Conservation (phyloP, 2,888 invertebrate species). For the Synergus laeviventris region DNA sequence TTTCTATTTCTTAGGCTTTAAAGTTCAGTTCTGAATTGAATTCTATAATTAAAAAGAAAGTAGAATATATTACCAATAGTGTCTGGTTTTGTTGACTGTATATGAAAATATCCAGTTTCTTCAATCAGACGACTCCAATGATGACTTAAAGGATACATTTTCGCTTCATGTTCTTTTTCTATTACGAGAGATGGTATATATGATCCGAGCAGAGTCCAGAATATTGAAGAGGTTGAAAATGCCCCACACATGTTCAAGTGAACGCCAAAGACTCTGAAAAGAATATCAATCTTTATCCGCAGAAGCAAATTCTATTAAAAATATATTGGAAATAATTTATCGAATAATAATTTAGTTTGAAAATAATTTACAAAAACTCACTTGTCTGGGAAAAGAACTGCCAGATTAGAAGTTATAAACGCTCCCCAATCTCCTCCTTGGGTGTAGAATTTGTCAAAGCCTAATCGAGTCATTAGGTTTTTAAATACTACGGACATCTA, state of each 20-base stretch:
- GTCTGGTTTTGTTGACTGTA: conserved; percentile 93
- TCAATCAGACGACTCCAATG: conserved; percentile 67
- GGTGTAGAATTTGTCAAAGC: conserved; percentile 77
- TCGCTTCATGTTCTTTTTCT: conserved; percentile 77
- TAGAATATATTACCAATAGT: conserved; percentile 82
- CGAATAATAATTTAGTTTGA: not conserved
- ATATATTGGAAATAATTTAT: not conserved
- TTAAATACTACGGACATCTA: conserved; percentile 75
- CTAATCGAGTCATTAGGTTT: conserved; percentile 79
- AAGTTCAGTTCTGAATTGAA: too few species aligned
- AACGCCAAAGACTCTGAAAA: conserved; percentile 77
- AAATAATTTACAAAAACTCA: conserved; percentile 46
- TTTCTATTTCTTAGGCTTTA: too few species aligned
- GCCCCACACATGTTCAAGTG: conserved; percentile 83
- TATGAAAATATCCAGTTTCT: conserved; percentile 81
- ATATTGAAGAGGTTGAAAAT: conserved; percentile 51
- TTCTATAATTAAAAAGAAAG: not conserved
- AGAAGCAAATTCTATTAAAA: not conserved
- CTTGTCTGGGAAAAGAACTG: conserved; percentile 77
- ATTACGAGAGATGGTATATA: conserved; percentile 80
- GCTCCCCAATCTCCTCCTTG: conserved; percentile 84
- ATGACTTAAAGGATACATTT: conserved; percentile 77
- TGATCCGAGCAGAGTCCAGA: conserved; percentile 77
- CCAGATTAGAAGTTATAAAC: conserved; percentile 75
- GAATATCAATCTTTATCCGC: not conserved